Evolutionary conservation across 2,888 invertebrate genomes (phyloP).

Genomic region (Thalpophila matura): DNA sequence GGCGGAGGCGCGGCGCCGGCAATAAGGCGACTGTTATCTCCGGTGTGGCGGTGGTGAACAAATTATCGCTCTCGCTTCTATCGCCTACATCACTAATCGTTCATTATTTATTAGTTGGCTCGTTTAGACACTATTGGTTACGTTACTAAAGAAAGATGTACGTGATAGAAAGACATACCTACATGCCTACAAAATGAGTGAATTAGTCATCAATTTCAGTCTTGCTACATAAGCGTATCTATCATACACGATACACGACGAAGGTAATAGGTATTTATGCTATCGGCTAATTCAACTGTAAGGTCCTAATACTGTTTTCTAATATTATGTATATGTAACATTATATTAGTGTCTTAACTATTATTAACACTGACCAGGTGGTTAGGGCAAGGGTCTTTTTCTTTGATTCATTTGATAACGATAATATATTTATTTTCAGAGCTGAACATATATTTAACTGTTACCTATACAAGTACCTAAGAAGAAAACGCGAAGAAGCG

Average conservation of each 20-base stretch:
- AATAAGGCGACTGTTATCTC: slow-evolving; percentile 88
- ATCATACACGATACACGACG: too few species aligned
- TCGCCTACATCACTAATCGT: slow-evolving; percentile 63
- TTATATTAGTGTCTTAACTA: too few species aligned
- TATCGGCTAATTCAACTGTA: too few species aligned
- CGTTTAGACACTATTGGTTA: slow-evolving; percentile 6
- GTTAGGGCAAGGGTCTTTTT: neutral
- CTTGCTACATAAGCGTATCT: neutral
- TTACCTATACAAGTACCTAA: slow-evolving; percentile 46
- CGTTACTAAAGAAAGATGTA: neutral
- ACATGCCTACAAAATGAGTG: neutral
- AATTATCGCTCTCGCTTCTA: slow-evolving; percentile 76
- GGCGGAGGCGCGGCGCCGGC: slow-evolving; percentile 80
- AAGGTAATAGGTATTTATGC: too few species aligned
- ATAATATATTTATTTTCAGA: too few species aligned
- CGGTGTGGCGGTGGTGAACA: slow-evolving; percentile 79
- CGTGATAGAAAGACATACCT: neutral
- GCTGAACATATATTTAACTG: slow-evolving; percentile 13
- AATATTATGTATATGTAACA: too few species aligned
- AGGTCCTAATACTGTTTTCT: too few species aligned
- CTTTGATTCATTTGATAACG: too few species aligned
- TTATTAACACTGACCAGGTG: neutral
- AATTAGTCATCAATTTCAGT: neutral
- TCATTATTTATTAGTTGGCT: slow-evolving; percentile 57
- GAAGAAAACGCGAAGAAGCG: slow-evolving; percentile 57